phyloP scores from a whole-genome alignment of 2,888 invertebrate species.

The Cataglyphis rosenhaueri region DNA sequence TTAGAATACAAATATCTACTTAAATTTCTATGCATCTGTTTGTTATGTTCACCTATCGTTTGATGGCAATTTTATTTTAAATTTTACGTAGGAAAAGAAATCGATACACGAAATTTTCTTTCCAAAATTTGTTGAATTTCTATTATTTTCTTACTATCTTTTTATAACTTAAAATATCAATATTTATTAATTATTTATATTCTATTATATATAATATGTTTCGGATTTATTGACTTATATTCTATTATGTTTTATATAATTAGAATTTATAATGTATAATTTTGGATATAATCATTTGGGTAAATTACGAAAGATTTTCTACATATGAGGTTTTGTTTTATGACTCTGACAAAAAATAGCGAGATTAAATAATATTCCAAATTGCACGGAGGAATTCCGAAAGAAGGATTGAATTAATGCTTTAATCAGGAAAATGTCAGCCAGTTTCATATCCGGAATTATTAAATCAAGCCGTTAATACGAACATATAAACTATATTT shows the following conservation, averaged over 20 bases:
- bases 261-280: neutral
- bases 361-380: neutral
- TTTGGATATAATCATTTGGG: neutral
- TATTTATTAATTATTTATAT: slow-evolving; percentile 3
- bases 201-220: neutral
- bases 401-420: slow-evolving; percentile 26
- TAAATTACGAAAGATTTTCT: neutral
- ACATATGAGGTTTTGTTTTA: neutral
- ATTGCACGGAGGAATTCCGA: neutral
- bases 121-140: slow-evolving; percentile 2
- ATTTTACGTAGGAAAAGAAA: neutral
- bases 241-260: neutral
- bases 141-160: slow-evolving; percentile 35
- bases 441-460: slow-evolving; percentile 11
- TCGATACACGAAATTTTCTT: neutral
- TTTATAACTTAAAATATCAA: neutral
- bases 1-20: neutral
- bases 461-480: slow-evolving; percentile 12
- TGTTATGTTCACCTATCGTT: neutral
- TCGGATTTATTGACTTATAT: neutral
- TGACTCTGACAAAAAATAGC: neutral
- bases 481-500: slow-evolving; percentile 15
- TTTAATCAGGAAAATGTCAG: slow-evolving; percentile 23
- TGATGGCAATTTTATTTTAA: slow-evolving; percentile 8
- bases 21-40: neutral